These are phyloP conservation scores for Meiosimyza decipiens DNA, from an alignment of 2,888 invertebrate species.

Conservation along the genomic window DNA sequence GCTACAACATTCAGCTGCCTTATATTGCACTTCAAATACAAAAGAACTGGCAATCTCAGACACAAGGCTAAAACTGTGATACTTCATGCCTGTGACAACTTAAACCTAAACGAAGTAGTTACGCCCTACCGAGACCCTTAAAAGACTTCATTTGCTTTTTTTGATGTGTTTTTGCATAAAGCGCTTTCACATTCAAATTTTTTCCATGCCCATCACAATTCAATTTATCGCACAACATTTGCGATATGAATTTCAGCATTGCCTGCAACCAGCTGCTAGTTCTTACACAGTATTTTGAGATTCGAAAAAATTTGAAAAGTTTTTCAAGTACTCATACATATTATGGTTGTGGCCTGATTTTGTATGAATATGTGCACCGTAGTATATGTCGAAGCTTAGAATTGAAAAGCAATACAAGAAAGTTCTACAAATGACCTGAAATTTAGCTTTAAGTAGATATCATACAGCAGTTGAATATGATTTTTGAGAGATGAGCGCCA, in stretches of 20 bases:
- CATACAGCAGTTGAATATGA: too few species aligned
- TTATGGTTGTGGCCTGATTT: too few species aligned
- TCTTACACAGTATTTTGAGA: conserved; percentile 36
- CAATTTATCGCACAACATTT: background rate
- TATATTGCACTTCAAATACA: background rate
- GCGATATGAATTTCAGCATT: background rate
- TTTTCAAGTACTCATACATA: too few species aligned
- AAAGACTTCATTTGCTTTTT: background rate
- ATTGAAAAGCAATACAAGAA: too few species aligned
- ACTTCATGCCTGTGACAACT: conserved; percentile 12
- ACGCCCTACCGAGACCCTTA: background rate
- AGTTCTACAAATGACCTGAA: too few species aligned
- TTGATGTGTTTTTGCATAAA: background rate
- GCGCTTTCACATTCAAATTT: background rate
- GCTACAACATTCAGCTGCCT: too few species aligned
- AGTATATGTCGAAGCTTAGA: too few species aligned
- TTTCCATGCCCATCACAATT: conserved; percentile 15
- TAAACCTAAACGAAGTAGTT: conserved; percentile 4
- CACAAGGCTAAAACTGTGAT: background rate
- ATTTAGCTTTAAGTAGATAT: too few species aligned
- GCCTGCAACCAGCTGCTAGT: conserved; percentile 4
- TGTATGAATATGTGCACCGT: too few species aligned
- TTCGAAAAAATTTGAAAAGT: too few species aligned
- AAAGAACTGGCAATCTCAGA: conserved; percentile 9
- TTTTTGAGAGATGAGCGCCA: too few species aligned